phyloP scores from a whole-genome alignment of 1,140 invertebrate genomes.

The Nasonia giraulti region DNA sequence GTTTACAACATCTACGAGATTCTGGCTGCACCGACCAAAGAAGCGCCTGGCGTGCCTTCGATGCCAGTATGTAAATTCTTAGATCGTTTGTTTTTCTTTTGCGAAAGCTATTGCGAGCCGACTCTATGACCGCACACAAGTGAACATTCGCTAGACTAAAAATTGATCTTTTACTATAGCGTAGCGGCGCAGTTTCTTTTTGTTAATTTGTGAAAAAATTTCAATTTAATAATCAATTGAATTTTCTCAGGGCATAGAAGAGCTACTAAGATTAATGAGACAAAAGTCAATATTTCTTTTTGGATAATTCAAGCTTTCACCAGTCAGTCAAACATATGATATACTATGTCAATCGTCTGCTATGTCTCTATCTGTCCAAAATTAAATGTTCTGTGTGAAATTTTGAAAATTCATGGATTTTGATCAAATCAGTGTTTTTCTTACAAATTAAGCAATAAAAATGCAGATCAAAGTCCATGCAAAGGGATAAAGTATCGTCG shows the following conservation, averaged over 20 bases:
- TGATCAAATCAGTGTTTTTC: too few species aligned
- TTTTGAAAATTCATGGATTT: too few species aligned
- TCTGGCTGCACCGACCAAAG: slow-evolving; percentile 3
- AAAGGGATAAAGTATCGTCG: slow-evolving; percentile 30
- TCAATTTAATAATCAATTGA: not conserved
- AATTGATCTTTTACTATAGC: slow-evolving; percentile 8
- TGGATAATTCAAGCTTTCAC: not conserved
- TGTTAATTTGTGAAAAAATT: not conserved
- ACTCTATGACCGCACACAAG: not conserved
- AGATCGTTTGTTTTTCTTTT: not conserved
- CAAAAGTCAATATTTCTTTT: slow-evolving; percentile 40
- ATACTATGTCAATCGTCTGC: not conserved
- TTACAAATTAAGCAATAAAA: not conserved
- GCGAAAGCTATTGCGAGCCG: not conserved
- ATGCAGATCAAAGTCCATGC: not conserved
- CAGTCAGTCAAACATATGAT: not conserved
- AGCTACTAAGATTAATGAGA: slow-evolving; percentile 26
- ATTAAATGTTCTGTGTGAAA: too few species aligned
- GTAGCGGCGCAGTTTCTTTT: not conserved
- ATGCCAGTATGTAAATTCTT: slow-evolving; percentile 42
- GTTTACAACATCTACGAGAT: slow-evolving; percentile 13
- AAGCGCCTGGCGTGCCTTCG: slow-evolving; percentile 15
- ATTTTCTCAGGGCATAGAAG: not conserved
- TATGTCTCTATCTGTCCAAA: too few species aligned
- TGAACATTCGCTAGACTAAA: not conserved